Evolutionary conservation across 2,888 invertebrate genomes (phyloP).

Genomic region (Drosophila mayaguana): DNA sequence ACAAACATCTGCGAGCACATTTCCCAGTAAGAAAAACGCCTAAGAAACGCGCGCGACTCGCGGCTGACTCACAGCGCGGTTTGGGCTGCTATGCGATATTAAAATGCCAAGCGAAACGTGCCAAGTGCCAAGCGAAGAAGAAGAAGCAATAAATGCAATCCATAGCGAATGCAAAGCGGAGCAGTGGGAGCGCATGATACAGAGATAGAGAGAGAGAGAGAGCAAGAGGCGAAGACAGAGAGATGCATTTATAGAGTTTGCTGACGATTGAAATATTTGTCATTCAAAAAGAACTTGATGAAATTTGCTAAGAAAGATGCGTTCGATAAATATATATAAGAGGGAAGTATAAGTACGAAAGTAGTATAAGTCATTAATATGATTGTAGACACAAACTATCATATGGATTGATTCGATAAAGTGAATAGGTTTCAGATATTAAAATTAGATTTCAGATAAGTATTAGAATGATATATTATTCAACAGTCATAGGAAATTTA

Average conservation of each 20-base stretch:
- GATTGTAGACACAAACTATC: too few relatives aligned
- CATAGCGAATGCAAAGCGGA: neutral
- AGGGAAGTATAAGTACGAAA: neutral
- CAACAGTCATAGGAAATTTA: neutral
- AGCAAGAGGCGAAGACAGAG: neutral
- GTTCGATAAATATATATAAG: neutral
- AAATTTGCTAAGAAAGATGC: slow-evolving; percentile 24
- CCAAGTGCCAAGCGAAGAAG: slow-evolving; percentile 39
- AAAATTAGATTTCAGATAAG: neutral
- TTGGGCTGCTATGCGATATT: slow-evolving; percentile 35
- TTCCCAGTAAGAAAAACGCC: slow-evolving; percentile 39
- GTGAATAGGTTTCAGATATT: neutral
- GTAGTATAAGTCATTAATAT: neutral
- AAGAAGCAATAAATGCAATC: neutral
- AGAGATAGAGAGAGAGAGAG: neutral
- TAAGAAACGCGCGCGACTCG: slow-evolving; percentile 45
- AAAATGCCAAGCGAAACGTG: slow-evolving; percentile 60
- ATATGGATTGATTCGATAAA: neutral
- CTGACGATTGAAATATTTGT: slow-evolving; percentile 50
- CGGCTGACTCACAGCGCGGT: slow-evolving; percentile 56
- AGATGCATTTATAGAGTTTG: slow-evolving; percentile 17
- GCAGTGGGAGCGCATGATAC: neutral
- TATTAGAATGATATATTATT: neutral
- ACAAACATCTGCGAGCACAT: slow-evolving; percentile 38
- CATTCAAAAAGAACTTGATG: slow-evolving; percentile 31